Conservation (phyloP, 2,888 invertebrate species). For the Agriopis aurantiaria region DNA sequence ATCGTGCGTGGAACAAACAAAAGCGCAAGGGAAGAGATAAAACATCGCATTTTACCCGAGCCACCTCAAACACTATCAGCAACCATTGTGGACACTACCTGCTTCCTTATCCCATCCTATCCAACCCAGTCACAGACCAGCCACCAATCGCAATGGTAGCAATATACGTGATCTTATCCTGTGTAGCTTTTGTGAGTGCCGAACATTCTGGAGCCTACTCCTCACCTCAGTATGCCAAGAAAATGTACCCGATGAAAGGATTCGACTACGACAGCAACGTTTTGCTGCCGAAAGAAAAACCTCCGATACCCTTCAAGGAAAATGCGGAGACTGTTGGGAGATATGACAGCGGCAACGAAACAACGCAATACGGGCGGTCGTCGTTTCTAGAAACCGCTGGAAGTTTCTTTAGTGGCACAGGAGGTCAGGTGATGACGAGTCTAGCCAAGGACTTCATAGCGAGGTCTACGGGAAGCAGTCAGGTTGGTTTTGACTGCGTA, state of each 20-base stretch:
- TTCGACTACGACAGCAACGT: conserved; percentile 63
- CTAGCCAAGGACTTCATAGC: conserved; percentile 89
- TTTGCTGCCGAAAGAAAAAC: conserved; percentile 71
- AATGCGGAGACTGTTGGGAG: conserved; percentile 62
- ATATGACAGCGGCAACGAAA: conserved; percentile 67
- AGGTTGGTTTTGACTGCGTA: conserved; percentile 87
- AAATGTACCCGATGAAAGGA: conserved; percentile 75
- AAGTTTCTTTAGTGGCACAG: conserved; percentile 75
- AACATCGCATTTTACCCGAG: conserved; percentile 66
- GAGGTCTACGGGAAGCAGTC: conserved; percentile 89
- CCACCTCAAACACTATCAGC: conserved; percentile 65
- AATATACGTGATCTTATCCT: conserved; percentile 58
- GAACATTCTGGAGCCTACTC: conserved; percentile 84
- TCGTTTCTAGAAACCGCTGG: conserved; percentile 76
- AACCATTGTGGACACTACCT: conserved; percentile 55
- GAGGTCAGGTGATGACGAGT: conserved; percentile 85
- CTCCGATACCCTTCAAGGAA: conserved; percentile 63
- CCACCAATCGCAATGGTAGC: conserved; percentile 67
- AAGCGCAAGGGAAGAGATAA: conserved; percentile 81
- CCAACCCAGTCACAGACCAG: conserved; percentile 52
- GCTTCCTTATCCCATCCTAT: conserved; percentile 65
- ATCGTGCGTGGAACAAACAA: conserved; percentile 84
- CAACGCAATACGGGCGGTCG: conserved; percentile 65
- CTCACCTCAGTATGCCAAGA: conserved; percentile 83
- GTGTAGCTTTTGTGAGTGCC: conserved; percentile 53